Base-by-base conservation (phyloP, 2,113 vertebrate species). In the Lampris incognitus region DNA sequence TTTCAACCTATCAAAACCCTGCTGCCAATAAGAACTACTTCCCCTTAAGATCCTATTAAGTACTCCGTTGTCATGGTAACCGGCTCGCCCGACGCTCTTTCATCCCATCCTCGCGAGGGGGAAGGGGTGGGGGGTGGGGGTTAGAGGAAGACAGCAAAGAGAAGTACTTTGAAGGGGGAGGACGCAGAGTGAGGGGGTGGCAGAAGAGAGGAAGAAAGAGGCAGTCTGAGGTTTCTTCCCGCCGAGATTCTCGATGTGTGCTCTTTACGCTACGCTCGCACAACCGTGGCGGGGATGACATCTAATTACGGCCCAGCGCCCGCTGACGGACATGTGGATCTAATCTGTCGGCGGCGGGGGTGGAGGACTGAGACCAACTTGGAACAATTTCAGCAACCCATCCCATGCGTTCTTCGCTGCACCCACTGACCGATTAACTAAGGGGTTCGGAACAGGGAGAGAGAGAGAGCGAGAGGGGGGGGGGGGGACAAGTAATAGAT, bases 281-380 rank as follows among this genome's bases (percentile, higher is more conserved):
- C 66, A 60, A 78, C 79, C 57, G 48, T 39, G n/a, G 51, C 11
- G n/a, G 59, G 81, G 57, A 82, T 56, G 54, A 61, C 55, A 55
- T 56, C 63, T 76, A 70, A 61, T 83, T 74, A 72, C 59, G 71
- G 62, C 62, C 56, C 60, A 10, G 49, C 37, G 59, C 69, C n/a
- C n/a, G 44, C 54, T 7, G 59, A 65, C 13, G 48, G 7, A 52
- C 11, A 52, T 68, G 56, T 65, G 68, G 66, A 69, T 77, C 52
- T 74, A 51, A 60, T 83, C 66, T 57, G 76, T 55, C 76, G 66
- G 24, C 46, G 3, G 37, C 6, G 4, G 44, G 40, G 75, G 41
- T 63, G 36, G 36, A 24, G 44, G 37, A 63, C 63, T 24, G 38
- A 62, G 49, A 39, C 51, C n/a, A 44, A 2, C 55, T 61, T 60